Percentiles rank a stretch among this genome's conserved stretches.
Conservation (phyloP, 1,140 invertebrate species). For the Andrena cerasifolii region DNA sequence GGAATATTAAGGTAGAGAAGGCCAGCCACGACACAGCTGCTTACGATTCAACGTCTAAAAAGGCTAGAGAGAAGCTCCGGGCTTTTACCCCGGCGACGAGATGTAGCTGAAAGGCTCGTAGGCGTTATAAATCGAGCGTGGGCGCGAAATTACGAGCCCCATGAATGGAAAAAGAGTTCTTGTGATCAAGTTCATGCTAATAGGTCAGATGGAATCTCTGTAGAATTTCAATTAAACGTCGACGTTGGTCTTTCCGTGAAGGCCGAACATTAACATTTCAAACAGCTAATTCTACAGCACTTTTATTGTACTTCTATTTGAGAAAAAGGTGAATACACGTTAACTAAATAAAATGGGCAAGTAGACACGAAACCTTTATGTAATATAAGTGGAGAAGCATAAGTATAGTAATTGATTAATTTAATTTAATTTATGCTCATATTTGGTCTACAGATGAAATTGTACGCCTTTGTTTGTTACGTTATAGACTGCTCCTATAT, state of each 20-base stretch:
- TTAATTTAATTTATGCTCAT: too few relatives aligned
- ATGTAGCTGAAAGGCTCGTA: background rate
- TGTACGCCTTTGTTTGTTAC: too few relatives aligned
- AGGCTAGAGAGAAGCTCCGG: background rate
- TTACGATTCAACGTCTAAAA: slow-evolving; percentile 21
- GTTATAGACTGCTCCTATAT: too few relatives aligned
- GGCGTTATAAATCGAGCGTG: slow-evolving; percentile 23
- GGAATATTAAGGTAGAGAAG: background rate
- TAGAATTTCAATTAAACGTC: slow-evolving; percentile 24
- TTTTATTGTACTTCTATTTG: background rate
- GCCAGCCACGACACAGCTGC: background rate
- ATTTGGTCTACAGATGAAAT: too few relatives aligned
- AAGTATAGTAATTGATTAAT: too few relatives aligned
- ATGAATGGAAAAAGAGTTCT: slow-evolving; percentile 16
- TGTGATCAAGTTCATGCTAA: slow-evolving; percentile 19
- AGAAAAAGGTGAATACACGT: too few relatives aligned
- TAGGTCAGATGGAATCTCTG: slow-evolving; percentile 23
- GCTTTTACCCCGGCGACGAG: background rate
- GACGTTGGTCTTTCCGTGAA: background rate
- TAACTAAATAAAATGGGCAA: too few relatives aligned
- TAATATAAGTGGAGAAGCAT: too few relatives aligned
- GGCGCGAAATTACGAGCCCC: background rate
- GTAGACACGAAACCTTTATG: too few relatives aligned
- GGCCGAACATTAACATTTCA: background rate
- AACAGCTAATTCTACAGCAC: background rate